Base-by-base conservation (phyloP, 1,140 invertebrate species). In the Matsumurasca onukii region DNA sequence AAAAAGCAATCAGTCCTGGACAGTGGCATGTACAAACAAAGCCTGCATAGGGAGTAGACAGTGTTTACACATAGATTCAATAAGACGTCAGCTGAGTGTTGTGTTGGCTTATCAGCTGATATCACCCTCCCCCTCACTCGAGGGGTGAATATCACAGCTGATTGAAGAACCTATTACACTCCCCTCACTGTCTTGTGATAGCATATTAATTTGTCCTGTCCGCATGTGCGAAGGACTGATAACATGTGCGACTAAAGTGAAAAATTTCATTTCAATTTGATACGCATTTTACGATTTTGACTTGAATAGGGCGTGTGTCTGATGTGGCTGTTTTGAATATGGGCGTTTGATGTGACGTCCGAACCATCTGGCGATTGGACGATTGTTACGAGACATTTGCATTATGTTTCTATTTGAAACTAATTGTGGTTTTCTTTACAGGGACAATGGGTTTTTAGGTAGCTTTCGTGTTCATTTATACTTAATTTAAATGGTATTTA, bases 61-160 rank as follows among this genome's bases (percentile, higher is more conserved):
- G 24, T 59, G 55, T 59, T 59, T 59, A 59, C 55, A 59, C 55
- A 59, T 59, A 59, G 15, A 59, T 59, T 59, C 55, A 59, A 59
- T 59, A 59, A 59, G 55, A 59, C 25, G 55, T 59, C 49, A 51
- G 49, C n/a, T n/a, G n/a, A 39, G 34, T 39, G 34, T 5, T n/a
- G 34, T 22, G 55, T 13, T 3, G 15, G 25, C 55, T 59, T 59
- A 59, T 59, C 55, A 59, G 22, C 20, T n/a, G n/a, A n/a, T n/a
- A n/a, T n/a, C n/a, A n/a, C 34, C 12, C 20, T 12, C 24, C 25
- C 24, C 22, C n/a, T 24, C 9, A 5, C 55, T 12, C 3, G 5
- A 9, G 15, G 55, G 55, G 25, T 9, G 2, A 27, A 29, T 27
- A 27, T 12, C 55, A 12, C 22, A 29, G 13, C 55, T 59, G 55